A percentile compares a stretch with the other conserved stretches of the same genome.
Evolutionary conservation across 2,888 invertebrate species (phyloP).

Genomic region (Crocallis elinguaria): DNA sequence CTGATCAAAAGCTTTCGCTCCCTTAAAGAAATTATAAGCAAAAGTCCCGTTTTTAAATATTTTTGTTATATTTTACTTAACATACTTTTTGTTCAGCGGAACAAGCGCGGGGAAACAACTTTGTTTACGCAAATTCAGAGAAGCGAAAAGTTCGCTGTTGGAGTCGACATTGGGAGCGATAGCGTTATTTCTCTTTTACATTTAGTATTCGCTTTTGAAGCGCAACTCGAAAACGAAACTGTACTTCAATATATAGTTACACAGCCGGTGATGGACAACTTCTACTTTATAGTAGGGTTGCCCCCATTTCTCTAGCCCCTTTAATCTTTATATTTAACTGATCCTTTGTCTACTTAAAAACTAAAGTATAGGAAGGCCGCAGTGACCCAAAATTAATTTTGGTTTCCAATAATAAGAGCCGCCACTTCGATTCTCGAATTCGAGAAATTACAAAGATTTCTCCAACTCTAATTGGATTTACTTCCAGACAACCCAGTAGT

Average conservation of each 20-base stretch:
- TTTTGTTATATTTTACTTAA: background rate
- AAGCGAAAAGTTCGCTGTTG: conserved; percentile 27
- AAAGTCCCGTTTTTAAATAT: background rate
- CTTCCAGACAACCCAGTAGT: too few species aligned
- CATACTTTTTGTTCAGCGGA: conserved; percentile 5
- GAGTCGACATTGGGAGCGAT: conserved; percentile 49
- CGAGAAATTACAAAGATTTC: too few species aligned
- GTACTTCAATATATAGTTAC: conserved; percentile 57
- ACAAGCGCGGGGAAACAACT: conserved; percentile 24
- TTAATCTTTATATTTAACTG: background rate
- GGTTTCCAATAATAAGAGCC: too few species aligned
- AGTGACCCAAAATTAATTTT: too few species aligned
- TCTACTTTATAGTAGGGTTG: conserved; percentile 8
- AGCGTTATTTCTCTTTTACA: conserved; percentile 60
- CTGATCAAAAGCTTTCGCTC: background rate
- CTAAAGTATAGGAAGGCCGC: background rate
- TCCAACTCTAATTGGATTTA: too few species aligned
- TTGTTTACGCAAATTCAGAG: conserved; percentile 23
- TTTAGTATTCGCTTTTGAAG: conserved; percentile 46
- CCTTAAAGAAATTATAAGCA: conserved; percentile 1
- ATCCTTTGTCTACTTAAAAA: too few species aligned
- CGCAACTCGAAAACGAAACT: conserved; percentile 45
- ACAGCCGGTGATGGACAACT: conserved; percentile 40
- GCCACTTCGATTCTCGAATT: too few species aligned
- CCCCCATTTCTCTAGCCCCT: background rate